These are phyloP conservation scores for Athalia cordata DNA, from an alignment of 2,888 invertebrate species.

Conservation along the genomic window DNA sequence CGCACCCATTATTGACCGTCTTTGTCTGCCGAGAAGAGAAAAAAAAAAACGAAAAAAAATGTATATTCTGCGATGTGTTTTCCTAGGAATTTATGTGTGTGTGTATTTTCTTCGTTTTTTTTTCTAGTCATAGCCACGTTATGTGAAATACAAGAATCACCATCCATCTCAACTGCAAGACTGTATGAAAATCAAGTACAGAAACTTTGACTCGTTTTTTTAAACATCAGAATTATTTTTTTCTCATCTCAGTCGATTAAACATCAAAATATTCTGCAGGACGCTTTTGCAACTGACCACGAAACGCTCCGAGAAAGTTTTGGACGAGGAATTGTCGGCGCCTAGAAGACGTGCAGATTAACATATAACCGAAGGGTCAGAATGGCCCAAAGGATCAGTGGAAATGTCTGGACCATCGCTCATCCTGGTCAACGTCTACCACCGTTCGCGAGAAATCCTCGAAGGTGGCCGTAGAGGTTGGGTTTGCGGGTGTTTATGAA, in stretches of 20 bases:
- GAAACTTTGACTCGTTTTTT: background rate
- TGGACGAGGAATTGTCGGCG: constrained; percentile 32
- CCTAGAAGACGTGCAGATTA: constrained; percentile 38
- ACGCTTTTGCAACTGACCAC: background rate
- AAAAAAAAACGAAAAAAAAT: no score
- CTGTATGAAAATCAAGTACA: background rate
- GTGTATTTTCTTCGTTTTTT: background rate
- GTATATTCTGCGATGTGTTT: constrained; percentile 9
- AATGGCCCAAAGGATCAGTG: constrained; percentile 30
- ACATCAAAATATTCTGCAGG: background rate
- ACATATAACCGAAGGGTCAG: constrained; percentile 42
- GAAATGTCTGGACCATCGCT: constrained; percentile 51
- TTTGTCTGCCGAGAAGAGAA: background rate
- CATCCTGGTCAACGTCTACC: constrained; percentile 45
- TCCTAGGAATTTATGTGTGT: background rate
- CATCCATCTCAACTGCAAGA: background rate
- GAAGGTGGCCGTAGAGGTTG: constrained; percentile 50
- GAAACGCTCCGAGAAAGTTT: constrained; percentile 22
- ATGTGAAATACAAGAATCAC: background rate
- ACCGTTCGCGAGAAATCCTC: constrained; percentile 56
- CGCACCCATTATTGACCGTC: constrained; percentile 25
- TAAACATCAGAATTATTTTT: background rate
- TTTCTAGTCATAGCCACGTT: background rate
- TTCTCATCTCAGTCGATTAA: constrained; percentile 14
- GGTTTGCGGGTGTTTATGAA: constrained; percentile 65